A percentile compares a stretch with the other conserved stretches of the same genome.
These are phyloP conservation scores for Caranx melampygus DNA, from an alignment of 2,113 vertebrate genomes.

Conservation along the genomic window DNA sequence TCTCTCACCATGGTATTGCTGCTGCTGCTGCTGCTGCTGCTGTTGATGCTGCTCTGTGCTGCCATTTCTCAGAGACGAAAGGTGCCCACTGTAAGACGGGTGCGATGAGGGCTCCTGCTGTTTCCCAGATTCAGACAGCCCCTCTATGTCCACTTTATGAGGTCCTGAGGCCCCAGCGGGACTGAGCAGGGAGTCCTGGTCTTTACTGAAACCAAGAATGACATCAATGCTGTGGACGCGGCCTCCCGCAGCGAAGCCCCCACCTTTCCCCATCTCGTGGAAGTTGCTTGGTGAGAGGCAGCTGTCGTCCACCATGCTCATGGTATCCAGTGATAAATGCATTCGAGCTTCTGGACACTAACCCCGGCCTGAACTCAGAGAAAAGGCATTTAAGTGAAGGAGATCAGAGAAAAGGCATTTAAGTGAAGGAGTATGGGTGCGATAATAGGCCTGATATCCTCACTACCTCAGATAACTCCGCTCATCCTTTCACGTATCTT, in stretches of 20 bases:
- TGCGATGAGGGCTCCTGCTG: constrained; percentile 47
- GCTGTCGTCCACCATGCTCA: constrained; percentile 86
- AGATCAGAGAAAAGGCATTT: constrained; percentile 29
- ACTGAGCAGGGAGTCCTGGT: constrained; percentile 82
- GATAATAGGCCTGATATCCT: constrained; percentile 31
- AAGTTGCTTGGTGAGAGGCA: constrained; percentile 84
- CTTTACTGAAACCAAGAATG: constrained; percentile 87
- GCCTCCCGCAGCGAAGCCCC: constrained; percentile 70
- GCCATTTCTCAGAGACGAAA: constrained; percentile 66
- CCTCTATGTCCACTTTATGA: constrained; percentile 70
- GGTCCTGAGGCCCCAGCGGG: constrained; percentile 57
- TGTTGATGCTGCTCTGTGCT: constrained; percentile 63
- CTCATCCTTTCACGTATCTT: not conserved
- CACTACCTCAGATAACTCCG: not conserved
- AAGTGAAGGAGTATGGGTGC: constrained; percentile 7
- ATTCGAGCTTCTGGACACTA: constrained; percentile 72
- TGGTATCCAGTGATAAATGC: constrained; percentile 86
- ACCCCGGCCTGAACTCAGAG: constrained; percentile 35
- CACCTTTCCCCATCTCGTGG: constrained; percentile 85
- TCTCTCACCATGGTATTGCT: constrained; percentile 78
- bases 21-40: constrained; percentile 71
- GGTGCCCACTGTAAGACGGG: constrained; percentile 67
- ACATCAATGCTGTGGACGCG: constrained; percentile 87
- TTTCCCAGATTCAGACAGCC: constrained; percentile 62
- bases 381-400: constrained; percentile 35